Base-by-base conservation (phyloP, 2,888 invertebrate species). In the Lasioglossum calceatum region DNA sequence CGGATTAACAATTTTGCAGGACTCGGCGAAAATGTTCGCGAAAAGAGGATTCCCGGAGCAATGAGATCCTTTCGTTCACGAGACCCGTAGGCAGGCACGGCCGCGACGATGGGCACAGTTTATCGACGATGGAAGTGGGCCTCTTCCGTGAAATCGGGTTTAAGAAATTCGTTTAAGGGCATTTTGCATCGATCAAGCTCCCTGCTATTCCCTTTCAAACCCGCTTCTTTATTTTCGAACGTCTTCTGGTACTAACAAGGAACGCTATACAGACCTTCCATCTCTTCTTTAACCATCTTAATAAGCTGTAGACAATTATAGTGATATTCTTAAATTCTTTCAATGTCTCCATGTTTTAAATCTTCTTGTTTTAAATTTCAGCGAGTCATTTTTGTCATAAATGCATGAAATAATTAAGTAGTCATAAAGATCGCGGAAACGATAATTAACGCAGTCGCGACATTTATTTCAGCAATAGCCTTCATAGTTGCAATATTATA, bases 1-100 rank as follows among this genome's bases (percentile, higher is more conserved):
- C 89, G 93, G 94, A 95, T 95, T 95, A 94, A 95, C 94, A 94
- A 94, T 95, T 95, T 94, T 95, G 95, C 94, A 91, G 93, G 93
- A 92, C 93, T 95, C 93, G 93, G 93, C 95, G 93, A 94, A 95
- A 95, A 93, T 90, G 90, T 91, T 87, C 87, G 83, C 85, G 88
- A 90, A 91, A 91, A 92, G 92, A 91, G 93, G 91, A 92, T 92
- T 90, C 87, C 84, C 86, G 50, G 71, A 79, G 84, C 87, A 85
- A 88, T 78, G 88, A 81, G 85, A 84, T 89, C 85, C 87, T 87
- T 88, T 78, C 81, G 83, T 47, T 32, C 39, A 16, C 27, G 77
- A 77, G 76, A 71, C 77, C 79, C 74, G 54, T 70, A 79, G 84
- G 42, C 81, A 79, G 67, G 71, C 64, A 39, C 75, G 71, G 27